phyloP scores from a whole-genome alignment of 2,888 invertebrate species.

The Apodemia zela region DNA sequence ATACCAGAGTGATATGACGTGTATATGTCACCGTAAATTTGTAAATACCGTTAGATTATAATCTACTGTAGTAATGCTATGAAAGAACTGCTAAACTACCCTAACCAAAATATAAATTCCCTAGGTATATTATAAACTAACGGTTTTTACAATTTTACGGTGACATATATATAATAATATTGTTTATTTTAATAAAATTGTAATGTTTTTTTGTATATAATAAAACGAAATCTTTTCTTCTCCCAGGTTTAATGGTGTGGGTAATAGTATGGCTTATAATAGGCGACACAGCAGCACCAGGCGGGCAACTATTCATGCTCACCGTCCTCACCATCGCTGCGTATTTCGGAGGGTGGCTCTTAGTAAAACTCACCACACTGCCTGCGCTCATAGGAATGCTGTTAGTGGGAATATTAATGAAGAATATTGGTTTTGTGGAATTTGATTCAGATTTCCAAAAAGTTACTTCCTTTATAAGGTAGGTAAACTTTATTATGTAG shows the following conservation, averaged over 20 bases:
- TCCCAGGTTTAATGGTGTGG: constrained; percentile 85
- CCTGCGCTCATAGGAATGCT: constrained; percentile 94
- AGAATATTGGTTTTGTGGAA: constrained; percentile 87
- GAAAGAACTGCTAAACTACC: too few species aligned
- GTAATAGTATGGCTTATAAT: constrained; percentile 87
- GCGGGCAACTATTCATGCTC: constrained; percentile 90
- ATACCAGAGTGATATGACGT: too few species aligned
- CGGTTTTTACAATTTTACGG: too few species aligned
- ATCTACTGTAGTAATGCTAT: too few species aligned
- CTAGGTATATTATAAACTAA: too few species aligned
- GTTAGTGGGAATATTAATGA: constrained; percentile 85
- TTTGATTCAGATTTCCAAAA: constrained; percentile 84
- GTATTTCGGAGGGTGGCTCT: constrained; percentile 90
- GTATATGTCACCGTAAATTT: too few species aligned
- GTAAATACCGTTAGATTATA: too few species aligned
- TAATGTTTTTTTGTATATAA: too few species aligned
- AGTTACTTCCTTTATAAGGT: constrained; percentile 87
- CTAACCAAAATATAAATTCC: too few species aligned
- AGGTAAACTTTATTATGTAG: constrained; percentile 18
- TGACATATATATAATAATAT: too few species aligned
- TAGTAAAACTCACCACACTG: constrained; percentile 87
- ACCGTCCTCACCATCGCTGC: constrained; percentile 88
- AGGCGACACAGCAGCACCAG: constrained; percentile 89
- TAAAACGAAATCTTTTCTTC: neutral
- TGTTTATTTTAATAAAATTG: too few species aligned